Conservation (phyloP, 2,888 invertebrate genomes). For the Aleiodes leptofemur region DNA sequence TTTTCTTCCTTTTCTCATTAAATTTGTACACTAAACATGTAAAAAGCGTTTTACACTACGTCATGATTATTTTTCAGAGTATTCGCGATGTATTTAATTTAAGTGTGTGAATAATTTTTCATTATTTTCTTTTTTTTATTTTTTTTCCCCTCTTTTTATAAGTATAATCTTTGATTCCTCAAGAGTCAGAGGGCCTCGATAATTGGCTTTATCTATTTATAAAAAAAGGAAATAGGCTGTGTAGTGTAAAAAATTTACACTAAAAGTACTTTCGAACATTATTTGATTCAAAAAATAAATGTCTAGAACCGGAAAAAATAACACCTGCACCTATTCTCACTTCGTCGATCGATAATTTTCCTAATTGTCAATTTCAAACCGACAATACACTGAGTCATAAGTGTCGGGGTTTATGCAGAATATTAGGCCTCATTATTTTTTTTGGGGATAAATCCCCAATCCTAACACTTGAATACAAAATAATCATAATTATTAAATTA, state of each 20-base stretch:
- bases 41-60: conserved; percentile 70
- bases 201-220: no score
- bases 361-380: not conserved
- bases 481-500: not conserved
- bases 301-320: no score
- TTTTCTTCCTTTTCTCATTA: conserved; percentile 51
- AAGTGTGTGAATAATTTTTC: conserved; percentile 16
- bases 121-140: conserved; percentile 18
- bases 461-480: conserved; percentile 16
- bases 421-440: not conserved
- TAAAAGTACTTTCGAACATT: no score
- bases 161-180: no score
- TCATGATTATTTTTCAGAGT: conserved; percentile 61
- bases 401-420: not conserved
- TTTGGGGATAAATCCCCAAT: not conserved
- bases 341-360: no score
- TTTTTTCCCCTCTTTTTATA: not conserved
- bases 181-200: no score
- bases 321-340: no score
- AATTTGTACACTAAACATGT: conserved; percentile 70
- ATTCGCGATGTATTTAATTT: conserved; percentile 36
- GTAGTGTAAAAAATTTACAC: no score
- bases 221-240: no score
- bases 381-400: not conserved
- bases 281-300: no score